Conservation (phyloP, 2,797 vertebrate genomes). For the Hoplostethus mediterraneus region DNA sequence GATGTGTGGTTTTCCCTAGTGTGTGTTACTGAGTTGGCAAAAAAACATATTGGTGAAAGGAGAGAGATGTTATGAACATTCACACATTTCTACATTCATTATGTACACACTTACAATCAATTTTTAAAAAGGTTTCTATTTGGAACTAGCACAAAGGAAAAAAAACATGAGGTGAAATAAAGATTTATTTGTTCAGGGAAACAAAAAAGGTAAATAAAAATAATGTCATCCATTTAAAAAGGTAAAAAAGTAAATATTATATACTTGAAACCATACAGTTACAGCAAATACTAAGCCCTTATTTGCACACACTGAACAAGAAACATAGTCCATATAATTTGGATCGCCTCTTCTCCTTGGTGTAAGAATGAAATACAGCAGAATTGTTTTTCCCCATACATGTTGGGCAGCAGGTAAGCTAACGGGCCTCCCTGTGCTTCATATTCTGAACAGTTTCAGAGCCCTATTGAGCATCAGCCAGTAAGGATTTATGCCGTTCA, state of each 20-base stretch:
- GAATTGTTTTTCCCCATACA: background rate
- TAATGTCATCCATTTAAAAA: conserved; percentile 70
- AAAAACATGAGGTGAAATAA: conserved; percentile 50
- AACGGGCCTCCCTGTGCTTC: background rate
- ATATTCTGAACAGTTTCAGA: background rate
- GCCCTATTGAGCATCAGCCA: background rate
- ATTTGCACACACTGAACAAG: conserved; percentile 53
- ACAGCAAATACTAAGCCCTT: conserved; percentile 74
- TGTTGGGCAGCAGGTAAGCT: background rate
- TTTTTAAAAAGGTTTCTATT: too few relatives aligned
- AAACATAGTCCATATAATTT: conserved; percentile 21
- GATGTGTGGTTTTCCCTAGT: conserved; percentile 36
- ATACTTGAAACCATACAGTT: conserved; percentile 65
- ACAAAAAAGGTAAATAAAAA: conserved; percentile 62
- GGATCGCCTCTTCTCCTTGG: background rate
- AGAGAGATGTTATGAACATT: too few relatives aligned
- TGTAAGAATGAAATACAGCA: background rate
- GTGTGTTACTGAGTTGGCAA: background rate
- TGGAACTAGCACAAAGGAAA: background rate
- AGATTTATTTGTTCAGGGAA: conserved; percentile 66
- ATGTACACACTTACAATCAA: background rate
- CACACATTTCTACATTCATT: too few relatives aligned
- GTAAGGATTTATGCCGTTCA: background rate
- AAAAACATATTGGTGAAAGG: background rate
- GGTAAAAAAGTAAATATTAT: conserved; percentile 76